A percentile compares a stretch with the other conserved stretches of the same genome.
phyloP scores from a whole-genome alignment of 2,888 invertebrate genomes.

The Leptinotarsa haldemani region DNA sequence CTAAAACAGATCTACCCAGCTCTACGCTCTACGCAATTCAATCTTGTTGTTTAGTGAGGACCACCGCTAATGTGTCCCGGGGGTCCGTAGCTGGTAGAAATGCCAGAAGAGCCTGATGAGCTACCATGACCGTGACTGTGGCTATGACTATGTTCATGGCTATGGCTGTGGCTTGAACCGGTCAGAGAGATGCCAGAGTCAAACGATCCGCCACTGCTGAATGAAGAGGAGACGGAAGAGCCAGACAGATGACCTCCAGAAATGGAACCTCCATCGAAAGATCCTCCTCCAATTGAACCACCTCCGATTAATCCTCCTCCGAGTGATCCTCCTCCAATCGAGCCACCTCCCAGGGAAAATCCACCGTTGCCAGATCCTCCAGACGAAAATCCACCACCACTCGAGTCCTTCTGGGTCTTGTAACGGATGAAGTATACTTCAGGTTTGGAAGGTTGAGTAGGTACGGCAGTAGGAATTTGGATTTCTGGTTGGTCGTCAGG shows the following conservation, averaged over 20 bases:
- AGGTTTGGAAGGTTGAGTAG: conserved; percentile 88
- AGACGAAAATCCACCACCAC: conserved; percentile 57
- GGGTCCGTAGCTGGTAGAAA: conserved; percentile 59
- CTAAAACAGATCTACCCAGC: conserved; percentile 24
- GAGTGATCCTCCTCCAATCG: conserved; percentile 53
- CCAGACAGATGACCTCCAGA: conserved; percentile 23
- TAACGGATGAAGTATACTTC: conserved; percentile 92
- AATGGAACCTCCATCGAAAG: conserved; percentile 31
- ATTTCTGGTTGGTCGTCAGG: conserved; percentile 87
- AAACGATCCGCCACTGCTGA: conserved; percentile 30
- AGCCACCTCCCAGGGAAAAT: conserved; percentile 50
- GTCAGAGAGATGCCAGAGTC: conserved; percentile 30
- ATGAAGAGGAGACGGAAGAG: conserved; percentile 25
- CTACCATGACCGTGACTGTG: background rate
- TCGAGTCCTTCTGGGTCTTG: conserved; percentile 75
- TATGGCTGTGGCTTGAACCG: background rate
- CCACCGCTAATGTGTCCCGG: conserved; percentile 60
- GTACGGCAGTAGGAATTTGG: conserved; percentile 79
- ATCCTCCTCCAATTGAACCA: conserved; percentile 25
- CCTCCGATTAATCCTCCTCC: conserved; percentile 59
- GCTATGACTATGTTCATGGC: background rate
- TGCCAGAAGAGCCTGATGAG: conserved; percentile 28
- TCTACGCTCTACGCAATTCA: conserved; percentile 39
- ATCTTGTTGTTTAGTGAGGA: conserved; percentile 39
- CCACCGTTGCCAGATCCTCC: conserved; percentile 57